Evolutionary conservation across 2,888 invertebrate genomes (phyloP).

Genomic region (Cerastis rubricosa): DNA sequence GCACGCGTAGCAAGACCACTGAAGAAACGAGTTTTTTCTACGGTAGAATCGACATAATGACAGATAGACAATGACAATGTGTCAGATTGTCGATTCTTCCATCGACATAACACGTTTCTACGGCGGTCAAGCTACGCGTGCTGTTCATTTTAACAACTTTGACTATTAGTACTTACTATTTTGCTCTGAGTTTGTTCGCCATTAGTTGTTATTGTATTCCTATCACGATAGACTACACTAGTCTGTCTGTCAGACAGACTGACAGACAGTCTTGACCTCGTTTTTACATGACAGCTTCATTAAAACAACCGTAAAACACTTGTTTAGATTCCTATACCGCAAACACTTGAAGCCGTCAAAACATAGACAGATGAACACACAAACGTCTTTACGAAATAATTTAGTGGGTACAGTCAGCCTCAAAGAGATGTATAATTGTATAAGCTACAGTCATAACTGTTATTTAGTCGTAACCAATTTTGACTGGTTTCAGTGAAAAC

Average conservation of each 20-base stretch:
- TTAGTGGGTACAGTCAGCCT: slow-evolving; percentile 9
- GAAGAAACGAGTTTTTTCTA: too few species aligned
- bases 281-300: neutral
- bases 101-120: too few species aligned
- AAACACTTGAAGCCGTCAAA: slow-evolving; percentile 30
- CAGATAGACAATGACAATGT: too few species aligned
- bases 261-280: neutral
- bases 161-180: neutral
- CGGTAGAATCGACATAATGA: too few species aligned
- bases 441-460: neutral
- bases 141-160: neutral
- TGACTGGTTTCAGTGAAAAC: too few species aligned
- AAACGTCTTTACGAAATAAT: slow-evolving; percentile 39
- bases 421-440: neutral
- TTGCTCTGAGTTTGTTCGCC: neutral
- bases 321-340: slow-evolving; percentile 3
- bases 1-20: too few species aligned
- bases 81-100: too few species aligned
- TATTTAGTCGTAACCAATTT: neutral
- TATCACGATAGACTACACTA: neutral
- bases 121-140: too few species aligned
- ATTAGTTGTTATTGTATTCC: neutral
- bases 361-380: slow-evolving; percentile 42
- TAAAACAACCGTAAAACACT: neutral
- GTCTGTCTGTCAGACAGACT: too few species aligned